phyloP scores from a whole-genome alignment of 2,888 invertebrate species.

The Cheilosia urbana region DNA sequence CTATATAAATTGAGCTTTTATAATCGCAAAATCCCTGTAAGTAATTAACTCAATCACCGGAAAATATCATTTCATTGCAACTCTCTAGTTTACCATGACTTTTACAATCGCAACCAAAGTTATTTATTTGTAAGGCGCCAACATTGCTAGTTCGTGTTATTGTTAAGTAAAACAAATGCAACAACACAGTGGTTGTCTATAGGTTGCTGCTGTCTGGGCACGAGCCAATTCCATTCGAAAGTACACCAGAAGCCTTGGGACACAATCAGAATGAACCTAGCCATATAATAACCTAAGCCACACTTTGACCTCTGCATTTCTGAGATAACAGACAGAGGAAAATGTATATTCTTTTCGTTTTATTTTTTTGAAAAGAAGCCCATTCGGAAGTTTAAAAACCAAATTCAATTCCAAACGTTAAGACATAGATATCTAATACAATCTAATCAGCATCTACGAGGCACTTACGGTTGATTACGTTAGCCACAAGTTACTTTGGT shows the following conservation, averaged over 20 bases:
- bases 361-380: background rate
- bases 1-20: no score
- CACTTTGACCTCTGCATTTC: background rate
- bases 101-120: no score
- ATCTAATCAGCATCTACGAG: slow-evolving; percentile 5
- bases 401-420: background rate
- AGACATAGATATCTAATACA: background rate
- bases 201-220: background rate
- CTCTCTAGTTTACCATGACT: no score
- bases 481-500: background rate
- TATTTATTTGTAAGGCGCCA: background rate
- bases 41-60: no score
- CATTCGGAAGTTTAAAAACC: background rate
- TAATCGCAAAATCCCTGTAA: no score
- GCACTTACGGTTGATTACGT: background rate
- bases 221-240: slow-evolving; percentile 16
- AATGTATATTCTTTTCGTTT: background rate
- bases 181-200: background rate
- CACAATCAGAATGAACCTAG: slow-evolving; percentile 16
- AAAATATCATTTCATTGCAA: no score
- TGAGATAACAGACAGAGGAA: background rate
- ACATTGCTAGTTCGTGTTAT: background rate
- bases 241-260: background rate
- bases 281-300: background rate
- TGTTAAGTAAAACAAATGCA: background rate